Percentiles rank a stretch among this genome's conserved stretches.
phyloP scores from a whole-genome alignment of 2,113 vertebrate genomes.

The Halcyon senegalensis region DNA sequence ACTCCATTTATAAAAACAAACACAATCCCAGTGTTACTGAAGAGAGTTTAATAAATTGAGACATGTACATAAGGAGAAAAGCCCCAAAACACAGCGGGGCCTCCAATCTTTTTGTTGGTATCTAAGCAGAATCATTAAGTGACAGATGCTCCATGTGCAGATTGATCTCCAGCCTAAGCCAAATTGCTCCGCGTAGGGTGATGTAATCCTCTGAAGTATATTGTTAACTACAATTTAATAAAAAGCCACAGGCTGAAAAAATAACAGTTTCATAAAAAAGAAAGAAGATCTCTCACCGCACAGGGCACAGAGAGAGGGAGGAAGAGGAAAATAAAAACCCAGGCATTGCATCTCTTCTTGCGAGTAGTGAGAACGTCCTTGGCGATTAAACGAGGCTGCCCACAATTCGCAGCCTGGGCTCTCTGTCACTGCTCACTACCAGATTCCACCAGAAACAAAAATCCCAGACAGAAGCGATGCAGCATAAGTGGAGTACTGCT shows the following conservation, averaged over 20 bases:
- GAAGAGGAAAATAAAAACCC: slow-evolving; percentile 36
- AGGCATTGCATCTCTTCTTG: slow-evolving; percentile 1
- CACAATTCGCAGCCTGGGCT: neutral
- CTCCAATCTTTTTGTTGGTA: neutral
- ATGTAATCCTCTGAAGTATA: slow-evolving; percentile 32
- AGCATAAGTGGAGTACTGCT: neutral
- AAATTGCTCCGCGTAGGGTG: neutral
- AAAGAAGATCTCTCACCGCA: neutral
- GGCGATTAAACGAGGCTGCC: slow-evolving; percentile 10
- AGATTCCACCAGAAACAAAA: neutral
- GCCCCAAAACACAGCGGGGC: neutral
- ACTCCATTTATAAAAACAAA: neutral
- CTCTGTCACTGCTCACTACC: neutral
- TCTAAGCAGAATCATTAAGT: neutral
- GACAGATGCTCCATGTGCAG: neutral
- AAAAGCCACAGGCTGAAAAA: slow-evolving; percentile 33
- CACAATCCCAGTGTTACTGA: neutral
- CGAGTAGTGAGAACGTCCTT: neutral
- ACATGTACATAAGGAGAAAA: neutral
- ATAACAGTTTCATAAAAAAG: slow-evolving; percentile 36
- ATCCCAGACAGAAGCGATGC: neutral
- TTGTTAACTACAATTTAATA: slow-evolving; percentile 42
- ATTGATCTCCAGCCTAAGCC: slow-evolving; percentile 24
- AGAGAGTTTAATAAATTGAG: neutral
- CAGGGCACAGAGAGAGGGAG: neutral